Conservation (phyloP, 2,113 vertebrate species). For the Procavia capensis region DNA sequence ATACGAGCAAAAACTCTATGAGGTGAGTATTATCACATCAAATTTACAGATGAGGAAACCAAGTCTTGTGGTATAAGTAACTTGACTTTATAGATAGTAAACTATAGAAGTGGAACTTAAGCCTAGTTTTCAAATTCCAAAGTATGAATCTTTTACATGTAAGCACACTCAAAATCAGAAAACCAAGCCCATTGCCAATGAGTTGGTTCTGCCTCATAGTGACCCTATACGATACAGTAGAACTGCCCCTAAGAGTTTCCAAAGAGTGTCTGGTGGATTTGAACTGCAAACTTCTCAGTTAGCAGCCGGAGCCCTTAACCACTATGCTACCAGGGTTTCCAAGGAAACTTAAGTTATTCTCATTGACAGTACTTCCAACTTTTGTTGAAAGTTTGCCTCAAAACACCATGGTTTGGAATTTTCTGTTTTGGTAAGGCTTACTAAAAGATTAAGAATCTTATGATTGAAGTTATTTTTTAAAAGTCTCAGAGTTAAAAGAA, state of each 20-base stretch:
- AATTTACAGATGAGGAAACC: constrained; percentile 45
- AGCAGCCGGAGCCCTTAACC: too few relatives aligned
- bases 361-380: constrained; percentile 74
- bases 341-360: constrained; percentile 69
- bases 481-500: constrained; percentile 47
- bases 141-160: constrained; percentile 51
- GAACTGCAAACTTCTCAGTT: too few relatives aligned
- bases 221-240: too few relatives aligned
- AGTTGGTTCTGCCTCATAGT: too few relatives aligned
- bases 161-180: too few relatives aligned
- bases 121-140: not conserved
- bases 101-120: not conserved
- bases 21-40: not conserved
- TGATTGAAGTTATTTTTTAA: constrained; percentile 56
- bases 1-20: not conserved
- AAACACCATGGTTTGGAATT: constrained; percentile 65
- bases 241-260: too few relatives aligned
- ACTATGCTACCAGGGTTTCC: too few relatives aligned
- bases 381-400: constrained; percentile 70
- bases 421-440: constrained; percentile 73
- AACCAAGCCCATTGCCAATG: too few relatives aligned
- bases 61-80: not conserved
- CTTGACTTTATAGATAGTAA: not conserved
- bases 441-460: constrained; percentile 73
- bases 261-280: too few relatives aligned